Evolutionary conservation across 1,140 invertebrate genomes (phyloP), one percentile per base, ranked within the genome.

Genomic region (Atopsyche davidsoni): DNA sequence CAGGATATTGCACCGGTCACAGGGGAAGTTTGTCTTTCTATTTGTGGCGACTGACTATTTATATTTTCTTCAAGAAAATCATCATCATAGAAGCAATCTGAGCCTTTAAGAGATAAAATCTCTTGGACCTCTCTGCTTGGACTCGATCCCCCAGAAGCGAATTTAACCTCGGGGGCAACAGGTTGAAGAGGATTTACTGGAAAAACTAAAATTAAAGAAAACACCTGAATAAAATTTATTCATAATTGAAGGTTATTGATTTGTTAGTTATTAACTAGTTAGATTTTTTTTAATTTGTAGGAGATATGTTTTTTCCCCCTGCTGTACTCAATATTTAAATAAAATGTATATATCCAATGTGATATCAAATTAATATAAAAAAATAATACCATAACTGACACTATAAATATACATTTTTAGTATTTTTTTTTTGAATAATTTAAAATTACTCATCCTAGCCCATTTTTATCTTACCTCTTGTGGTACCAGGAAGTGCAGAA

Each of bases 101-200:
- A 58, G n/a, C 57, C 53, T 35, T 58, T 58, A 11, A 58, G 69
- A 10, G 82, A 82, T 46, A 88, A 63, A 39, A 88, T 87, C 66
- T 88, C 83, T 62, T 85, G 77, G 1, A 93, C 89, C 70, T 93
- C 89, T 48, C 88, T 76, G 56, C 89, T 91, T 4, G 90, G 89
- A 64, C 86, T 89, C 28, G 86, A 88, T 19, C 86, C 84, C 4
- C 83, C 83, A 46, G 83, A 84, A 4, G 77, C 76, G 45, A 70
- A 66, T 64, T 78, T 70, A 53, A 64, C 67, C 61, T 65, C 67
- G 19, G 58, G 58, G 4, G 59, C 44, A 6, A 38, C 44, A 4
- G 47, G 44, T 25, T 59, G 60, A 2, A 59, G 56, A 36, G 55
- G 28, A 55, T 62, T 61, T 11, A 58, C 51, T 2, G 47, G 17